Percentiles rank a stretch among this genome's conserved stretches.
These are phyloP conservation scores for Epizoanthus rinbou DNA, from an alignment of 92 coral and sea anemone species.

Conservation along the genomic window DNA sequence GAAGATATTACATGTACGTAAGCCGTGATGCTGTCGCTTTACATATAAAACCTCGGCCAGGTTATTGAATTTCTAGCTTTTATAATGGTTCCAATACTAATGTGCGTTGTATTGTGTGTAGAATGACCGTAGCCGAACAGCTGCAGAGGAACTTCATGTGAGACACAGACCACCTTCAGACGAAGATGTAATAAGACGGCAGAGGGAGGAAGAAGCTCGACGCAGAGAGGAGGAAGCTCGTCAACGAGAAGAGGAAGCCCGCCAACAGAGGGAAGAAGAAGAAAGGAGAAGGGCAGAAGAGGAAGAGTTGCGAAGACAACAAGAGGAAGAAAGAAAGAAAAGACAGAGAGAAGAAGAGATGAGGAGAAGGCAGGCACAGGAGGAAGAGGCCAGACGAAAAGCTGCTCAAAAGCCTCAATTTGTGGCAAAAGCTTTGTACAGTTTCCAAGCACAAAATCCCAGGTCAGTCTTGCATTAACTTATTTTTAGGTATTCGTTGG, in stretches of 20 bases:
- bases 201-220: conserved; percentile 70
- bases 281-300: conserved; percentile 44
- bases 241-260: conserved; percentile 59
- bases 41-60: no score
- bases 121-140: conserved; percentile 61
- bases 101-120: neutral
- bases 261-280: conserved; percentile 59
- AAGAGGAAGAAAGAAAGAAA: conserved; percentile 70
- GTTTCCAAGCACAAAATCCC: conserved; percentile 78
- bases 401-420: conserved; percentile 78
- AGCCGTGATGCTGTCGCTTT: no score
- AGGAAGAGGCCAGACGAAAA: conserved; percentile 65
- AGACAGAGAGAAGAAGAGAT: conserved; percentile 70
- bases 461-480: conserved; percentile 59
- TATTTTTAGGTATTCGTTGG: neutral
- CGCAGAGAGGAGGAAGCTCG: conserved; percentile 71
- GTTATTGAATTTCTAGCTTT: no score
- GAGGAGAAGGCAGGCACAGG: conserved; percentile 49
- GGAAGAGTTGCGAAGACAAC: conserved; percentile 35
- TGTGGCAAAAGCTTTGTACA: conserved; percentile 89
- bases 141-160: conserved; percentile 72
- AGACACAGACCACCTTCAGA: conserved; percentile 79
- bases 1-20: no score
- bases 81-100: neutral
- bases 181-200: conserved; percentile 70